Evolutionary conservation across 1,140 invertebrate species (phyloP).

Genomic region (Rhopalosiphum padi): DNA sequence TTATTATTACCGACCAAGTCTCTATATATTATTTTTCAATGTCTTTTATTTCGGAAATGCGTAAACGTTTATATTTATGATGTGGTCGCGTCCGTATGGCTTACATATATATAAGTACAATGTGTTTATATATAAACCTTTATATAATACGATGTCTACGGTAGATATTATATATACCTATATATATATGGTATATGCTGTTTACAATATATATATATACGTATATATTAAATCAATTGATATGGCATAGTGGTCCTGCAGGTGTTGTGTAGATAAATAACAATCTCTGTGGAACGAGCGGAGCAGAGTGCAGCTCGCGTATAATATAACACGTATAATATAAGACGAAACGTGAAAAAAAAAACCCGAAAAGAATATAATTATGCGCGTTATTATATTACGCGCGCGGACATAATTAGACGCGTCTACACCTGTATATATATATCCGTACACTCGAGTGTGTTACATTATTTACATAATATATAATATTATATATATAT

Average conservation of each 20-base stretch:
- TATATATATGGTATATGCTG: background rate
- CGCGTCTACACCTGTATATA: background rate
- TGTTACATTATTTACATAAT: background rate
- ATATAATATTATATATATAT: background rate
- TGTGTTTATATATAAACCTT: background rate
- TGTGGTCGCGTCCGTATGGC: background rate
- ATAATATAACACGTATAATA: too few species aligned
- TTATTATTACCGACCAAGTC: background rate
- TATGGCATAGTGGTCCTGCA: background rate
- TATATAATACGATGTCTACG: conserved; percentile 21
- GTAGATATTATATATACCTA: background rate
- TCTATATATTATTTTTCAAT: background rate
- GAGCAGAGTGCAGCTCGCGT: background rate
- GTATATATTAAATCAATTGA: background rate
- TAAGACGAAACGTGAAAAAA: background rate
- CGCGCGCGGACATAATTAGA: conserved; percentile 39
- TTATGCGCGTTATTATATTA: conserved; percentile 30
- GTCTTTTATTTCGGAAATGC: background rate
- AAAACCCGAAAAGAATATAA: background rate
- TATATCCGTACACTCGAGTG: background rate
- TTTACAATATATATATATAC: background rate
- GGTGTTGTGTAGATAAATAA: conserved; percentile 19
- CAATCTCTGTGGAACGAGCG: background rate
- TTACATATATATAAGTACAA: background rate
- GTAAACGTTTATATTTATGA: background rate